phyloP scores from a whole-genome alignment of 2,113 vertebrate species.

The Morone chrysops region DNA sequence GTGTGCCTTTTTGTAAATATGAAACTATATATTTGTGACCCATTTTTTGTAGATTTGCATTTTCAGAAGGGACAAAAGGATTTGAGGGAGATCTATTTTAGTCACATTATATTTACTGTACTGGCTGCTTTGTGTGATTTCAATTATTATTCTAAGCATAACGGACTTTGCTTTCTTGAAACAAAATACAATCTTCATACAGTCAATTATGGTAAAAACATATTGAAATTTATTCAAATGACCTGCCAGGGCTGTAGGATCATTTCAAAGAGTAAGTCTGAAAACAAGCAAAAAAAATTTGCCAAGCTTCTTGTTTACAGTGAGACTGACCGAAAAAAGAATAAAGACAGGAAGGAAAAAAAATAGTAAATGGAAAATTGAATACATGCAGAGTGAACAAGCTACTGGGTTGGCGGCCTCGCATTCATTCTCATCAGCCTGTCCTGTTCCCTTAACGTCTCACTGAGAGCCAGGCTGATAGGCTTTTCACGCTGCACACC shows the following conservation, averaged over 20 bases:
- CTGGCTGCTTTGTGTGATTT: not conserved
- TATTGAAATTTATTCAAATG: constrained; percentile 41
- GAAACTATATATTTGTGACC: too few species aligned
- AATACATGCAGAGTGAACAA: constrained; percentile 63
- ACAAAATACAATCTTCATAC: constrained; percentile 1
- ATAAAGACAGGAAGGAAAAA: constrained; percentile 24
- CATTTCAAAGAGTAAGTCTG: constrained; percentile 4
- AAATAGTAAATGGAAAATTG: constrained; percentile 42
- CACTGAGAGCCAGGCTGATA: constrained; percentile 50
- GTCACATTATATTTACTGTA: not conserved
- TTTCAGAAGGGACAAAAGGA: not conserved
- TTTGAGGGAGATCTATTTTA: too few species aligned
- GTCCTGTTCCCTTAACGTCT: constrained; percentile 57
- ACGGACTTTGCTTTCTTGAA: not conserved
- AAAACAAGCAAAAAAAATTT: not conserved
- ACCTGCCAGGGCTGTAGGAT: constrained; percentile 27
- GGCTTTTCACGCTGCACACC: constrained; percentile 51
- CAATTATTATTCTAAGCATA: not conserved
- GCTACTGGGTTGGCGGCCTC: constrained; percentile 40
- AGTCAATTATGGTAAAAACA: constrained; percentile 17
- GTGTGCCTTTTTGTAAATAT: not conserved
- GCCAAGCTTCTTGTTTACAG: constrained; percentile 28
- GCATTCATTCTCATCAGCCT: constrained; percentile 75
- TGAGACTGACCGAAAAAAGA: not conserved
- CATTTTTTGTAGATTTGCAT: not conserved